Percentiles rank a stretch among this genome's conserved stretches.
Conservation (phyloP, 2,888 invertebrate genomes). For the Leucophenga maculata region DNA sequence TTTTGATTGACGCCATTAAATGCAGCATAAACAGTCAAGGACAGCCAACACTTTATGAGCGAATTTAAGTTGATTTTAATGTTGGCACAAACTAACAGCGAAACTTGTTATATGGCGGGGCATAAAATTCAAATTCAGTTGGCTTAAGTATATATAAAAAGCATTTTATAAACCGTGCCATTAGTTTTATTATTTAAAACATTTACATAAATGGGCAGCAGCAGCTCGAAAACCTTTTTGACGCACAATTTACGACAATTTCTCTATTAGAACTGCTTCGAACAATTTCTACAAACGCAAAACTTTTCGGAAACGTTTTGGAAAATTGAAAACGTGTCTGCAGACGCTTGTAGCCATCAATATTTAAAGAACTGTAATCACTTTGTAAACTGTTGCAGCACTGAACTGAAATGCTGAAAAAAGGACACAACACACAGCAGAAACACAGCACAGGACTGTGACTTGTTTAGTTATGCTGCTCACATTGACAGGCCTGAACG, state of each 20-base stretch:
- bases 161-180: conserved; percentile 18
- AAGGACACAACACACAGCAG: neutral
- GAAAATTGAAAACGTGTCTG: conserved; percentile 68
- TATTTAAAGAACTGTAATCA: conserved; percentile 68
- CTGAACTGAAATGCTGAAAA: conserved; percentile 1
- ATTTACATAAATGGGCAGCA: neutral
- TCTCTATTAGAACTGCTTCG: neutral
- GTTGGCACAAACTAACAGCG: neutral
- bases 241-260: conserved; percentile 19
- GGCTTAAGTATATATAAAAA: conserved; percentile 2
- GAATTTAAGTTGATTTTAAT: conserved; percentile 23
- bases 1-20: conserved; percentile 20
- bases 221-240: conserved; percentile 39
- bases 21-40: neutral
- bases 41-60: conserved; percentile 4
- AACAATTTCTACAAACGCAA: conserved; percentile 8
- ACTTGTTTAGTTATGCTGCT: conserved; percentile 39
- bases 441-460: neutral
- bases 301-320: conserved; percentile 35
- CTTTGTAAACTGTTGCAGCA: conserved; percentile 60
- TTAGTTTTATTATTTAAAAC: conserved; percentile 16
- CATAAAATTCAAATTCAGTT: neutral
- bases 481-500: conserved; percentile 44
- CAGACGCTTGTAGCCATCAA: conserved; percentile 56
- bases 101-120: conserved; percentile 5